These are phyloP conservation scores for Cisticola juncidis DNA, from an alignment of 2,113 vertebrate species.

Conservation along the genomic window DNA sequence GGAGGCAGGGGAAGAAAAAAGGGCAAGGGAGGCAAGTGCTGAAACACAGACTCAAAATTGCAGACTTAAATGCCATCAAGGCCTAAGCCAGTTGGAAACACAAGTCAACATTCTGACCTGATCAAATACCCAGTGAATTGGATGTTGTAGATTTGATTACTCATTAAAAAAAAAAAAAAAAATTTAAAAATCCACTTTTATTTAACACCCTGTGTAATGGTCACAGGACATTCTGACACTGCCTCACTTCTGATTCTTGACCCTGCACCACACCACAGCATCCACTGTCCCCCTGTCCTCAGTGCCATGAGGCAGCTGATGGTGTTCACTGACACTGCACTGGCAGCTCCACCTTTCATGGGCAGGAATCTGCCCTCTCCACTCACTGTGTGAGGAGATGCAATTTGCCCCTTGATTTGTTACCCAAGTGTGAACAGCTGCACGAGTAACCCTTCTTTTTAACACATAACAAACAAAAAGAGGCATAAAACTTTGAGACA, in stretches of 20 bases:
- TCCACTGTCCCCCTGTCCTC: not conserved
- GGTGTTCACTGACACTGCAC: not conserved
- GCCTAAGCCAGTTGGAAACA: not conserved
- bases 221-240: not conserved
- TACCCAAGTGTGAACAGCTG: not conserved
- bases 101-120: not conserved
- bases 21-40: not conserved
- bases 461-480: not conserved
- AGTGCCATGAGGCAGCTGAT: not conserved
- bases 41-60: not conserved
- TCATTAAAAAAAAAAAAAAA: not conserved
- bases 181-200: not conserved
- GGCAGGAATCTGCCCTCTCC: conserved; percentile 11
- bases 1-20: not conserved
- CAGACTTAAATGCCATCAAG: not conserved
- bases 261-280: not conserved
- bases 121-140: not conserved
- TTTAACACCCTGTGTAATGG: not conserved
- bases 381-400: not conserved
- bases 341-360: not conserved
- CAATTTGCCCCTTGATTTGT: conserved; percentile 1
- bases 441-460: not conserved
- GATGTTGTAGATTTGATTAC: not conserved
- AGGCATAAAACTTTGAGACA: not conserved
- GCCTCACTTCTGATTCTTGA: not conserved